A percentile compares a stretch with the other conserved stretches of the same genome.
Evolutionary conservation across 2,113 vertebrate genomes (phyloP).

Genomic region (Heterochromis multidens): DNA sequence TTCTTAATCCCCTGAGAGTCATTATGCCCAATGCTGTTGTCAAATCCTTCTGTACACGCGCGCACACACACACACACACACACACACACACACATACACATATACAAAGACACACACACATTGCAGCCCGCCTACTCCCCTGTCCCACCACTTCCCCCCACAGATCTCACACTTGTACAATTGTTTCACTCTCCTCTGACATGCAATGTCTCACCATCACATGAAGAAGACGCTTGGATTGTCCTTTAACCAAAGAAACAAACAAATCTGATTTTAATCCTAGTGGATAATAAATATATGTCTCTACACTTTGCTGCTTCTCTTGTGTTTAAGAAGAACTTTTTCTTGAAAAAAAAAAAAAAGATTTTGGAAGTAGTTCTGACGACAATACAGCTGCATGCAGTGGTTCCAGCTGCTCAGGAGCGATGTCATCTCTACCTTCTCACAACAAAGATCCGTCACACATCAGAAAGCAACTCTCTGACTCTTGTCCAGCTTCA

Average conservation of each 20-base stretch:
- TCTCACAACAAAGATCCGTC: constrained; percentile 61
- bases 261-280: not conserved
- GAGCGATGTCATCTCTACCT: constrained; percentile 64
- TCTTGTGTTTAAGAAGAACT: not conserved
- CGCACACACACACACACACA: not conserved
- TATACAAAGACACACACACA: not conserved
- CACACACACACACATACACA: not conserved
- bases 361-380: not conserved
- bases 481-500: constrained; percentile 53
- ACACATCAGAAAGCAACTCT: constrained; percentile 40
- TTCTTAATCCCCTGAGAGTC: not conserved
- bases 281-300: not conserved
- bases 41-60: constrained; percentile 23
- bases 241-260: not conserved
- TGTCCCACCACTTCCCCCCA: constrained; percentile 35
- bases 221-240: constrained; percentile 11
- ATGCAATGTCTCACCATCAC: constrained; percentile 37
- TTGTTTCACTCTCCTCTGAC: constrained; percentile 52
- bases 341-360: not conserved
- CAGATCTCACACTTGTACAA: constrained; percentile 47
- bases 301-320: not conserved
- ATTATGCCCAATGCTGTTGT: constrained; percentile 31
- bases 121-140: constrained; percentile 53
- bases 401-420: not conserved
- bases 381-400: constrained; percentile 18